Percentiles rank a stretch among this genome's conserved stretches.
phyloP scores from a whole-genome alignment of 2,113 vertebrate genomes.

The Lepisosteus osseus region DNA sequence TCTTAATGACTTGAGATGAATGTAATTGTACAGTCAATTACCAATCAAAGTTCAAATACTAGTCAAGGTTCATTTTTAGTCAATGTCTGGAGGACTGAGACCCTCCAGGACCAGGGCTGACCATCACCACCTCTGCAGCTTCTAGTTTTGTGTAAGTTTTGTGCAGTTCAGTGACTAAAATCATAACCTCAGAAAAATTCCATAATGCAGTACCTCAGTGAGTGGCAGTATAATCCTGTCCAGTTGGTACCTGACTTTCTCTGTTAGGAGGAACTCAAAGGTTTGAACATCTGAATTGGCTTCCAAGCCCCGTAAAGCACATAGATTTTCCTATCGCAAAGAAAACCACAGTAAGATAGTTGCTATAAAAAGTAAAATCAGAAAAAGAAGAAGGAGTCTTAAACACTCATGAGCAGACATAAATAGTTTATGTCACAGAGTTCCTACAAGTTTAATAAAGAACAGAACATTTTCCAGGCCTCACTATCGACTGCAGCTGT shows the following conservation, averaged over 20 bases:
- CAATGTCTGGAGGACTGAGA: too few species aligned
- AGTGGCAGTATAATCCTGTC: conserved; percentile 38
- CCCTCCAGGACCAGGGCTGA: too few species aligned
- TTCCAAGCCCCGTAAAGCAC: conserved; percentile 39
- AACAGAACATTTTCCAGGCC: not conserved
- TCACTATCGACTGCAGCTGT: not conserved
- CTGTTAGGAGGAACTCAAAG: conserved; percentile 40
- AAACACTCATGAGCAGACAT: not conserved
- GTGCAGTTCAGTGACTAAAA: too few species aligned
- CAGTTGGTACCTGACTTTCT: conserved; percentile 29
- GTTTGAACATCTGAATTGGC: conserved; percentile 40
- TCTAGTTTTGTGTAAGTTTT: too few species aligned
- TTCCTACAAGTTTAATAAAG: not conserved
- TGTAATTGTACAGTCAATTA: too few species aligned
- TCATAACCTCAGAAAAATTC: not conserved
- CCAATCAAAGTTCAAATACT: too few species aligned
- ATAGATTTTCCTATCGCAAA: conserved; percentile 44
- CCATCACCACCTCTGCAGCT: too few species aligned
- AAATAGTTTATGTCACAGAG: not conserved
- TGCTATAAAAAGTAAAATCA: not conserved
- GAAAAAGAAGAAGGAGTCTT: not conserved
- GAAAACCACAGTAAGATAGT: not conserved
- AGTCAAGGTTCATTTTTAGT: too few species aligned
- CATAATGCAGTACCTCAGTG: conserved; percentile 28
- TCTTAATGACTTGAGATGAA: too few species aligned